Conservation (phyloP, 2,113 vertebrate species). For the Mormoops blainvillei region DNA sequence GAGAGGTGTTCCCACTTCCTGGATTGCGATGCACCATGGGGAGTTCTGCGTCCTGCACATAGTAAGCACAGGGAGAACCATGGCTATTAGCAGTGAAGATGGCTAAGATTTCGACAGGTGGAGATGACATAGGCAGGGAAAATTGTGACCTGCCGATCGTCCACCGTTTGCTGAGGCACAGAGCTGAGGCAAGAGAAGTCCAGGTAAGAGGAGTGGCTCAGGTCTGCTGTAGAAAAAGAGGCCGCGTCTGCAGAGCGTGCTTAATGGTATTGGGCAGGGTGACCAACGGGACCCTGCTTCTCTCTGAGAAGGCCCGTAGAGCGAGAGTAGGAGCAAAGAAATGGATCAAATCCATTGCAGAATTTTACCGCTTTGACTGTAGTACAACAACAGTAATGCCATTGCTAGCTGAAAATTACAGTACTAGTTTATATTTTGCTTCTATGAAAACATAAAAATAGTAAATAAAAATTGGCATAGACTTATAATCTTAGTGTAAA, state of each 20-base stretch:
- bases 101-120: neutral
- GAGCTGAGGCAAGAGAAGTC: neutral
- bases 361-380: neutral
- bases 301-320: neutral
- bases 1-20: neutral
- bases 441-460: neutral
- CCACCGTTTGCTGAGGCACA: neutral
- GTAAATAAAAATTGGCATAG: neutral
- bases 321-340: neutral
- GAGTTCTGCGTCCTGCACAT: neutral
- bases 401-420: neutral
- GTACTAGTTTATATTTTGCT: slow-evolving; percentile 2
- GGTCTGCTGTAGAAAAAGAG: neutral
- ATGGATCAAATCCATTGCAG: neutral
- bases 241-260: neutral
- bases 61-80: neutral
- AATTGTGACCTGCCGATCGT: neutral
- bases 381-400: neutral
- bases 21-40: too few species aligned
- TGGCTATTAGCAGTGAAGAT: neutral
- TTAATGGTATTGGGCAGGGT: neutral
- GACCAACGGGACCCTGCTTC: neutral
- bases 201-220: neutral
- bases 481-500: neutral
- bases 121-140: too few species aligned